Percentiles rank a stretch among this genome's conserved stretches.
phyloP scores from a whole-genome alignment of 1,140 invertebrate genomes.

The Cyclina sinensis region DNA sequence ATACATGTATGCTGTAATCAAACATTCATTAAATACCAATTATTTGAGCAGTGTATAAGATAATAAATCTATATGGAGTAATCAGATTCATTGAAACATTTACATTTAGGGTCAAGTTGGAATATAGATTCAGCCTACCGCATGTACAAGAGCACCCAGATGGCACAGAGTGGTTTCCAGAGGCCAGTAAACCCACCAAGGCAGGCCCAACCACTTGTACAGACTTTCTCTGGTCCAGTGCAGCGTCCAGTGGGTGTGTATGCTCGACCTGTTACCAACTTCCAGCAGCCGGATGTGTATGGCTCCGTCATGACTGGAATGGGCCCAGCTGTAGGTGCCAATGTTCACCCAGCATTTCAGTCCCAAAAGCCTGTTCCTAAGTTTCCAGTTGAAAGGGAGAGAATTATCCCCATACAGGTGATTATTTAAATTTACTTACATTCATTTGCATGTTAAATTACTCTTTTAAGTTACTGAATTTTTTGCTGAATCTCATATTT shows the following conservation, averaged over 20 bases:
- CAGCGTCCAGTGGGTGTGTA: background rate
- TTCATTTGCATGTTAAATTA: background rate
- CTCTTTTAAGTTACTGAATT: background rate
- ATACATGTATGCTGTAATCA: no score
- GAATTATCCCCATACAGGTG: constrained; percentile 57
- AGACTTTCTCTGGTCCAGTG: background rate
- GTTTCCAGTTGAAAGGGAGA: constrained; percentile 47
- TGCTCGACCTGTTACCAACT: background rate
- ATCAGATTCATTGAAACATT: background rate
- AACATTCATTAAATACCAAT: no score
- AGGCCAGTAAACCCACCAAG: background rate
- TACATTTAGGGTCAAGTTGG: background rate
- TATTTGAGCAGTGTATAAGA: no score
- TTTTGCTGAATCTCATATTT: background rate
- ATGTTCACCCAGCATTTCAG: constrained; percentile 17
- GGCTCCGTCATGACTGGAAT: constrained; percentile 31
- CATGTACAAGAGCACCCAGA: constrained; percentile 15
- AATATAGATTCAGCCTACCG: constrained; percentile 41
- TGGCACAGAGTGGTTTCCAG: constrained; percentile 33
- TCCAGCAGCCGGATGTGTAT: constrained; percentile 1
- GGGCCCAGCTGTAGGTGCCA: constrained; percentile 28
- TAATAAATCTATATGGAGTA: no score
- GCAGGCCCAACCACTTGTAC: background rate
- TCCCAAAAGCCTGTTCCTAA: constrained; percentile 32
- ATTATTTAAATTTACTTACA: background rate